Conservation (phyloP, 2,888 invertebrate species). For the Hyposoter dolosus region DNA sequence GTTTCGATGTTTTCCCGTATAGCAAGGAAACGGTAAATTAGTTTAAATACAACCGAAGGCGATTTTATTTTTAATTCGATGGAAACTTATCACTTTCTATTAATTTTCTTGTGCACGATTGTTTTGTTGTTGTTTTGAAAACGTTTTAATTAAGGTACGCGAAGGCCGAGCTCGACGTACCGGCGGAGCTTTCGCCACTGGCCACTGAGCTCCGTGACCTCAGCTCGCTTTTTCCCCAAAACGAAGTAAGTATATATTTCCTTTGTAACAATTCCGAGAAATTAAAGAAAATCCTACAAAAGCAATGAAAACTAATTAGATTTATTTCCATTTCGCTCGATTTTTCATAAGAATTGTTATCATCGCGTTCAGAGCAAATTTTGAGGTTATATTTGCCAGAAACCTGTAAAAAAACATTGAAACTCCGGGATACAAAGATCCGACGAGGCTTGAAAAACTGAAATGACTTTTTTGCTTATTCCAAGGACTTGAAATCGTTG, state of each 20-base stretch:
- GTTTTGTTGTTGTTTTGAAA: conserved; percentile 1
- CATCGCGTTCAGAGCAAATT: background rate
- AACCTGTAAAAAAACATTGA: background rate
- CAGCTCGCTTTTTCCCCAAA: background rate
- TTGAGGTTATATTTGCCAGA: background rate
- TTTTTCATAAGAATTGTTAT: background rate
- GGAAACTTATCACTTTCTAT: background rate
- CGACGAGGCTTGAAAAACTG: background rate
- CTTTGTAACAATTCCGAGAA: background rate
- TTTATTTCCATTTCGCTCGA: background rate
- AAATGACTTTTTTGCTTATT: background rate
- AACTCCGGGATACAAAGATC: too few species aligned
- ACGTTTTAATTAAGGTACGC: background rate
- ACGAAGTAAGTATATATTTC: background rate
- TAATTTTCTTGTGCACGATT: background rate
- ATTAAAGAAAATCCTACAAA: background rate
- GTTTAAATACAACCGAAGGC: background rate
- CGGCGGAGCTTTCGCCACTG: background rate
- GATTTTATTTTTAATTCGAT: background rate
- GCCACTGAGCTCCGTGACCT: background rate
- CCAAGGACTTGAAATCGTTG: background rate
- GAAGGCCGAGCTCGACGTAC: background rate
- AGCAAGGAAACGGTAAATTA: background rate
- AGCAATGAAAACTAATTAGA: background rate
- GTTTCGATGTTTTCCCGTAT: background rate